Evolutionary conservation across 2,888 invertebrate species (phyloP).

Genomic region (Amphipoea lucens): DNA sequence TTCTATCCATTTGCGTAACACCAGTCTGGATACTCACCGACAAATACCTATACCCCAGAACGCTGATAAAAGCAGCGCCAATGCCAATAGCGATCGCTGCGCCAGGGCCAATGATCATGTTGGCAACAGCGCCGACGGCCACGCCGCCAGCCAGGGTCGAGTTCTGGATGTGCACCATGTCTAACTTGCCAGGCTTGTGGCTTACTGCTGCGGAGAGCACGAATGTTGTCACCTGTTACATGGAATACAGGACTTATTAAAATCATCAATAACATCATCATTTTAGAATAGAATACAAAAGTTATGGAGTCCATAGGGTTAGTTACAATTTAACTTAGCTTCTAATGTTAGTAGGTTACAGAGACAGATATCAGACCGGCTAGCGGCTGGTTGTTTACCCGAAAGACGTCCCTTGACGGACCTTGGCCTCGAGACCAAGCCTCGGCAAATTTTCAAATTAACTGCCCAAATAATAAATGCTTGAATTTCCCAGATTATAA

Average conservation of each 20-base stretch:
- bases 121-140: constrained; percentile 95
- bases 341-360: too few species aligned
- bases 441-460: background rate
- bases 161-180: constrained; percentile 98
- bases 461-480: too few species aligned
- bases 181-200: constrained; percentile 93
- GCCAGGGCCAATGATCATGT: constrained; percentile 95
- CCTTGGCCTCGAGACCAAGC: background rate
- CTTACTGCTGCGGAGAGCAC: constrained; percentile 94
- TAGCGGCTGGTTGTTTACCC: too few species aligned
- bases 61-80: constrained; percentile 94
- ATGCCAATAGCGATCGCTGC: constrained; percentile 95
- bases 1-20: background rate
- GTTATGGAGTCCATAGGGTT: too few species aligned
- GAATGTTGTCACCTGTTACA: constrained; percentile 93
- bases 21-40: constrained; percentile 89
- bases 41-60: constrained; percentile 94
- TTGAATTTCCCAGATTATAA: too few species aligned
- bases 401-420: background rate
- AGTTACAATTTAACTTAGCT: too few species aligned
- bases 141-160: constrained; percentile 98
- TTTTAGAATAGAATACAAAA: background rate
- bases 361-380: too few species aligned
- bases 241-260: background rate
- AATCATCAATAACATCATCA: background rate